Evolutionary conservation across 2,888 invertebrate genomes (phyloP).

Genomic region (Eupithecia vulgata): DNA sequence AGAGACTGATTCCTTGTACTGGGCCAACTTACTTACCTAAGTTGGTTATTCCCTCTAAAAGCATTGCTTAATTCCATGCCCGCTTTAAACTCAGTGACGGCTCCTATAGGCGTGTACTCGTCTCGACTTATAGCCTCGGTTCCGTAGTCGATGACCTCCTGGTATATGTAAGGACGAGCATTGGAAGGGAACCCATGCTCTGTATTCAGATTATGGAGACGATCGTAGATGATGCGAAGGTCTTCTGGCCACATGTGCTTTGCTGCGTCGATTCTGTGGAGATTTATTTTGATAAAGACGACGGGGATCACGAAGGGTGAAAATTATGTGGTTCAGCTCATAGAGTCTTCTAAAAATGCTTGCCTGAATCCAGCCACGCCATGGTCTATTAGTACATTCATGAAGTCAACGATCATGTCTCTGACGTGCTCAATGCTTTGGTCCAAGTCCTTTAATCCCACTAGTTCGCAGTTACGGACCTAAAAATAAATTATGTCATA

Average conservation of each 20-base stretch:
- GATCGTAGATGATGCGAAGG: slow-evolving; percentile 85
- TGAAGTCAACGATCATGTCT: slow-evolving; percentile 85
- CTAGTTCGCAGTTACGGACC: slow-evolving; percentile 90
- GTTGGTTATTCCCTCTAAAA: slow-evolving; percentile 73
- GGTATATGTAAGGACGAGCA: slow-evolving; percentile 87
- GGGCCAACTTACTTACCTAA: slow-evolving; percentile 29
- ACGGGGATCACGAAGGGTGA: background rate
- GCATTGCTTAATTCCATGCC: slow-evolving; percentile 75
- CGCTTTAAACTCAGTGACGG: slow-evolving; percentile 87
- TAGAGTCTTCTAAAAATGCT: background rate
- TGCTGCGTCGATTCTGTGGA: slow-evolving; percentile 87
- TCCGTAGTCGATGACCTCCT: slow-evolving; percentile 90
- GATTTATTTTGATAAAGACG: background rate
- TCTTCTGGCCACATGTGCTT: slow-evolving; percentile 92
- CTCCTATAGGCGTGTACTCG: slow-evolving; percentile 82
- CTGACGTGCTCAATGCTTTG: slow-evolving; percentile 87
- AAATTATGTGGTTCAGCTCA: background rate
- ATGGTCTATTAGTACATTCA: slow-evolving; percentile 86
- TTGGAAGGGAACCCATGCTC: slow-evolving; percentile 85
- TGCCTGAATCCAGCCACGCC: slow-evolving; percentile 91
- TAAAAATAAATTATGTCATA: slow-evolving; percentile 44
- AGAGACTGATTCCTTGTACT: background rate
- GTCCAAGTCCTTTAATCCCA: slow-evolving; percentile 91
- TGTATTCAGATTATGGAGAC: slow-evolving; percentile 85
- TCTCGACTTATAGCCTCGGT: slow-evolving; percentile 76